Evolutionary conservation across 1,140 invertebrate species (phyloP), one percentile per base, ranked within the genome.

Genomic region (Listronotus oregonensis): DNA sequence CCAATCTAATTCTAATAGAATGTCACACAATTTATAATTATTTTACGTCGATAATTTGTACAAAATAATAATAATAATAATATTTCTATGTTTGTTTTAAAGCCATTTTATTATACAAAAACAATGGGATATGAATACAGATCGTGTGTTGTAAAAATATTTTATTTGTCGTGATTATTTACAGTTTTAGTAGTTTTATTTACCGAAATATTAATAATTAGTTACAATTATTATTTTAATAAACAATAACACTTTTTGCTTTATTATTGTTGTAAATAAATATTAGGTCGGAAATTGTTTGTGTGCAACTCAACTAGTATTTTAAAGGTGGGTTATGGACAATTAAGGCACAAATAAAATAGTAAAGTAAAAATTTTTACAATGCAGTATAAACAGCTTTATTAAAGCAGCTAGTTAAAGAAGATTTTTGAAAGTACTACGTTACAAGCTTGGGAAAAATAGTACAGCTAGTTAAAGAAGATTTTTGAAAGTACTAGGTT

Each of bases 131-230:
- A 18, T 18, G 43, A 46, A 46, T 46, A 18, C 43, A 18, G 8
- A 46, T 46, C 43, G 43, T 14, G 43, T 18, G 43, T 46, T 46
- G 17, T 14, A 46, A 46, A 46, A 46, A 46, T 46, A 46, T 46
- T 46, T 46, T 8, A 46, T 18, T 46, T 46, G n/a, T 9, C 43
- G 43, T 46, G 43, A 46, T 46, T 46, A 46, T 46, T 46, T 46
- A 46, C 43, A 46, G 43, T 46, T 46, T 46, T 46, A 46, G 17
- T 46, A 46, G 43, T 46, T 46, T 46, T 46, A 46, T 46, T 11
- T 18, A 18, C 7, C 14, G 43, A 37, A 37, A 37, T 37, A 37
- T 37, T 46, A 46, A 7, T 17, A 17, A 18, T 46, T 46, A 46
- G n/a, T 14, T 11, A 17, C 6, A n/a, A 17, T 46, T 46, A 46